Evolutionary conservation across 2,113 vertebrate species (phyloP), one percentile per base, ranked within the genome.

Genomic region (Nansenia antarctica): DNA sequence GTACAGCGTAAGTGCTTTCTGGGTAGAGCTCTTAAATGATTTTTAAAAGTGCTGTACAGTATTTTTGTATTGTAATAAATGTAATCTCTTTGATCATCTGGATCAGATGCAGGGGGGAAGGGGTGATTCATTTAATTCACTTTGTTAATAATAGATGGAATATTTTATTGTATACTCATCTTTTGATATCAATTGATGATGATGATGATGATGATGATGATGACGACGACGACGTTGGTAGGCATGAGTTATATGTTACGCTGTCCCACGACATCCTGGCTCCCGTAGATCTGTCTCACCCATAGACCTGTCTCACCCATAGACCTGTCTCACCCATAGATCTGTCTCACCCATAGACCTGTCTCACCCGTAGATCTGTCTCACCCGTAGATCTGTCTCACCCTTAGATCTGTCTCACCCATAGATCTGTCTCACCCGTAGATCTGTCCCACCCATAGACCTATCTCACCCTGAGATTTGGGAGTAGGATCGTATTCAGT

Each of bases 21-120:
- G 64, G 67, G 79, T 79, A 69, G 77, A 79, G 76, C 72, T 79
- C 76, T 81, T 59, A 55, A 20, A 49, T 54, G 64, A 61, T 62
- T 82, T 76, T 88, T 76, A 29, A 75, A 79, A 82, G 67, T 53
- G 65, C 70, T 86, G 89, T 90, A 91, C 89, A 92, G 91, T 92
- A 92, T 92, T 92, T 92, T 91, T 92, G 55, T 91, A 91, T 87
- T 82, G 71, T 81, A 86, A 89, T 77, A 84, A 84, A 84, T 79
- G 75, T 86, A 67, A 84, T 73, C 81, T 82, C 71, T 73, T 79
- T 73, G 69, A 54, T 72, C 59, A 64, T 78, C 70, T 76, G 70
- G 75, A 67, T 78, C 66, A 71, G 70, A 78, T 65, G 67, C 72
- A 18, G 60, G 76, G 67, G 37, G 76, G 67, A 32, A 2, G n/a